Evolutionary conservation across 2,888 invertebrate genomes (phyloP).

Genomic region (Leptothorax acervorum): DNA sequence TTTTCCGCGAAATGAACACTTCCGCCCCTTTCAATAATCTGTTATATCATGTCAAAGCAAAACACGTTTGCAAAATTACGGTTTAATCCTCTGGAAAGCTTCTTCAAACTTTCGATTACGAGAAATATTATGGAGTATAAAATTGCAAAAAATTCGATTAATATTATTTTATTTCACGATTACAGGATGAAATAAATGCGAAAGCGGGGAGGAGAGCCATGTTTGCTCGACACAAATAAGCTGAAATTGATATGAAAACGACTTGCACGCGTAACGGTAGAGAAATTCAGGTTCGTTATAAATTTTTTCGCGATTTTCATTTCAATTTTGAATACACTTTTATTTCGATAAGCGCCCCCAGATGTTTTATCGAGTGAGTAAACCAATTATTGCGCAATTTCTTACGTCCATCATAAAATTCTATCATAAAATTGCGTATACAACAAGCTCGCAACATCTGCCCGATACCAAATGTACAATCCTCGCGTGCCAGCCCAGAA

Average conservation of each 20-base stretch:
- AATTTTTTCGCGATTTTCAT: background rate
- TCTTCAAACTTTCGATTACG: background rate
- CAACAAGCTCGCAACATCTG: background rate
- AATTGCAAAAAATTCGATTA: conserved; percentile 18
- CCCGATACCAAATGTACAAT: conserved; percentile 9
- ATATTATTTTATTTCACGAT: conserved; percentile 20
- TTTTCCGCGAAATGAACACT: background rate
- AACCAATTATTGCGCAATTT: background rate
- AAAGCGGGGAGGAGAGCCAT: background rate
- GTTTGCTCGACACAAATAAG: background rate
- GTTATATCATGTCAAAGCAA: background rate
- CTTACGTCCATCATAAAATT: background rate
- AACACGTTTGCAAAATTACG: conserved; percentile 2
- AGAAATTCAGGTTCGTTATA: background rate
- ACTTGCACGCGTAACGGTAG: background rate
- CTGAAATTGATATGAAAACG: conserved; percentile 21
- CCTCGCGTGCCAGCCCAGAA: conserved; percentile 35
- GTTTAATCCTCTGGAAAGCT: background rate
- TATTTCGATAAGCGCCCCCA: background rate
- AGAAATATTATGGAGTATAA: background rate
- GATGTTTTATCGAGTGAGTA: background rate
- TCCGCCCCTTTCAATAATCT: background rate
- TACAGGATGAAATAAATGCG: background rate
- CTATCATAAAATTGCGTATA: conserved; percentile 3
- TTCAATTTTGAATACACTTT: conserved; percentile 2